Base-by-base conservation (phyloP, 2,888 invertebrate genomes). In the Rhabditoides inermis region DNA sequence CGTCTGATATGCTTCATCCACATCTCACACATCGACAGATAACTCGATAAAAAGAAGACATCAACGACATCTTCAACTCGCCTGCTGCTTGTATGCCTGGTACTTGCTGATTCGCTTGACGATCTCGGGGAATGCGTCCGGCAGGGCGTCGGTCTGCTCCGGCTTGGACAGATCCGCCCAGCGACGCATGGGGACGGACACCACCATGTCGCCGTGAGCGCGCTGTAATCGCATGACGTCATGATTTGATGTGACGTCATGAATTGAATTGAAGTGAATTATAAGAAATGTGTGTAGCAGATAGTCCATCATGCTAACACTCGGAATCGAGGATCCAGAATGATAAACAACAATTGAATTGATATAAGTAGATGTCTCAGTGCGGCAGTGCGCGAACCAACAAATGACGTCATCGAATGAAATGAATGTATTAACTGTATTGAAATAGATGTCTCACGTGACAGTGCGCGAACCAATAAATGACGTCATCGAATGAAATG, bases 81-180 rank as follows among this genome's bases (percentile, higher is more conserved):
- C 71, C 57, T 72, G 74, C 41, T 73, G 72, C 44, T 65, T 67
- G 51, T 72, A 69, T 2, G 58, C 51, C 56, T 74, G 73, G 49
- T 75, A 73, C 53, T 67, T 70, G 44, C 57, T 53, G 50, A 74
- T 70, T 49, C 66, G 58, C 42, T 65, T 71, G 49, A 70, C 62
- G 40, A 74, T 68, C 40, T 64, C 63, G 12, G 71, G 63, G 53
- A 73, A 61, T 32, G 70, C 61, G 7, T 63, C 60, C 25, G 61
- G 55, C 51, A 74, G 45, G 42, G 64, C 69, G 27, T 64, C 56
- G n/a, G 65, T 69, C 44, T 67, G 67, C 6, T 67, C 59, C 25
- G 53, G 48, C 32, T 68, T 60, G 32, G 61, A 60, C 30, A 75
- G 60, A 45, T 68, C 70, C 46, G 69, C 67, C 47, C 62, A 56